phyloP scores from a whole-genome alignment of 2,113 vertebrate genomes.

The Pelodiscus sinensis region DNA sequence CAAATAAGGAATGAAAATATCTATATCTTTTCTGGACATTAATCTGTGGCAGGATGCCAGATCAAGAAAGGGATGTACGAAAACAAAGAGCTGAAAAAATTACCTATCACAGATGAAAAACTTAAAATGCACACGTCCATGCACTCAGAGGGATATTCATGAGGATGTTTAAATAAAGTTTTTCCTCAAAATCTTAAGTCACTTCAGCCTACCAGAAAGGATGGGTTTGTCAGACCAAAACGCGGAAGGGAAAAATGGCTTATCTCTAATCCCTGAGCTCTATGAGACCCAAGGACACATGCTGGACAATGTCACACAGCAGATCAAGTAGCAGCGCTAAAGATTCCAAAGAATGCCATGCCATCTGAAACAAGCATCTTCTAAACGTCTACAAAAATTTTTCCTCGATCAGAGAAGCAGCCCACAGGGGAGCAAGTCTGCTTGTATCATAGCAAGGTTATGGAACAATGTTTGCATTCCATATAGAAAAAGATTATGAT shows the following conservation, averaged over 20 bases:
- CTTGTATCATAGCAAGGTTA: constrained; percentile 4
- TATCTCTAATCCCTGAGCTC: background rate
- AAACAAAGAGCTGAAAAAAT: background rate
- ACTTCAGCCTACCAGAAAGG: background rate
- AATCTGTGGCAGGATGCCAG: background rate
- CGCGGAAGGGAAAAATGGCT: background rate
- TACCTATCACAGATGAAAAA: background rate
- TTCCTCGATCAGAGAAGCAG: background rate
- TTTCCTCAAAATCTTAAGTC: background rate
- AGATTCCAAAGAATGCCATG: background rate
- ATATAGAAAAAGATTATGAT: constrained; percentile 12
- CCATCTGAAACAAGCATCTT: background rate
- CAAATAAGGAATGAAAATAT: background rate
- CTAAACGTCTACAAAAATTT: background rate
- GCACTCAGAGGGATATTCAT: background rate
- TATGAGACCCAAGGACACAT: background rate
- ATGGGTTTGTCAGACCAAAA: background rate
- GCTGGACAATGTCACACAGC: background rate
- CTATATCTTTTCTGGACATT: background rate
- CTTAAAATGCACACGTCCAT: background rate
- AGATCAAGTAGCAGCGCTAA: background rate
- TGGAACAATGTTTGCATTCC: constrained; percentile 33
- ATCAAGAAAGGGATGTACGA: background rate
- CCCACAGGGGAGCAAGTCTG: background rate
- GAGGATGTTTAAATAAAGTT: background rate